Conservation (phyloP, 2,888 invertebrate genomes). For the Linnaemya vulpina region DNA sequence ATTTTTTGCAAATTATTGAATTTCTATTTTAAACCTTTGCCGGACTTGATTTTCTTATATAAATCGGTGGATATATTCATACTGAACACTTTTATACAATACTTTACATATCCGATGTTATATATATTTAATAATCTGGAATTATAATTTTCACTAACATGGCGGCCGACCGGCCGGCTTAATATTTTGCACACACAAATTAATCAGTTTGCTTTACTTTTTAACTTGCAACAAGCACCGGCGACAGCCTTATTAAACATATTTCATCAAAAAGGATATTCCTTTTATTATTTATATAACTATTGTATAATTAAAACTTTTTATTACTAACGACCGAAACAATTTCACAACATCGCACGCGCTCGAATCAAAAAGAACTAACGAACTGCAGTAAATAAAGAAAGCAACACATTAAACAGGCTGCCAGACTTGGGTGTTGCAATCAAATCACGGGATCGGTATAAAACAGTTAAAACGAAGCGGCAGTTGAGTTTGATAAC, state of each 20-base stretch:
- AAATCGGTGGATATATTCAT: background rate
- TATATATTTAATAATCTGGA: background rate
- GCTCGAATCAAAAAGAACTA: constrained; percentile 7
- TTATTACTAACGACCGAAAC: background rate
- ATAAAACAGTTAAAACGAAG: background rate
- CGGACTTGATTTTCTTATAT: background rate
- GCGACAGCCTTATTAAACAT: background rate
- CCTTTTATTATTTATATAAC: background rate
- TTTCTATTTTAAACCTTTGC: background rate
- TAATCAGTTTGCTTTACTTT: background rate
- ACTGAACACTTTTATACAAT: background rate
- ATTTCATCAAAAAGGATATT: background rate
- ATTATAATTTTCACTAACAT: background rate
- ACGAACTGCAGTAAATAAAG: background rate
- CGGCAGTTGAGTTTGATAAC: background rate
- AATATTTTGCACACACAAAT: background rate
- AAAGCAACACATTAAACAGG: background rate
- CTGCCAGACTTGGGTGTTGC: background rate
- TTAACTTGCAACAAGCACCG: background rate
- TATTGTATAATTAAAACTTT: background rate
- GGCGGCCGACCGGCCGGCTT: background rate
- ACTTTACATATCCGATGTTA: background rate
- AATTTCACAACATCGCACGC: constrained; percentile 15
- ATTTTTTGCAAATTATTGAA: background rate
- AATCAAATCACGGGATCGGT: background rate